phyloP scores from a whole-genome alignment of 37 sponge, comb jelly and placozoan species.

The Aplysina aerophoba region DNA sequence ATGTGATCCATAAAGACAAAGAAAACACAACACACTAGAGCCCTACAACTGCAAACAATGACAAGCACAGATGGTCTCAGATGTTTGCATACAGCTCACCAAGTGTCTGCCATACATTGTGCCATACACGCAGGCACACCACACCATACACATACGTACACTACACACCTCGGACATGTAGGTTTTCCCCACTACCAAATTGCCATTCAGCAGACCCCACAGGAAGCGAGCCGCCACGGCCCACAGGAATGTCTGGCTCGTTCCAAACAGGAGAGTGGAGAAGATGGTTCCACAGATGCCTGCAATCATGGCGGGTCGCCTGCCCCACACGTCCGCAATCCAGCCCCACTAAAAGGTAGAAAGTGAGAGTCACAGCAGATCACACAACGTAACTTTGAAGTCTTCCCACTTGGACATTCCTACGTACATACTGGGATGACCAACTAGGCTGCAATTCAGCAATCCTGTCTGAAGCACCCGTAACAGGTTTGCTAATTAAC shows the following conservation, averaged over 20 bases:
- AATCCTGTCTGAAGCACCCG: no score
- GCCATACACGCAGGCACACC: background rate
- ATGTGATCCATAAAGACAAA: no score
- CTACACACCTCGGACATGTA: slow-evolving; percentile 83
- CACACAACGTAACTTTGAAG: no score
- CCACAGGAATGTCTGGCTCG: slow-evolving; percentile 87
- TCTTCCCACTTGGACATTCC: no score
- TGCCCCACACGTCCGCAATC: slow-evolving; percentile 73
- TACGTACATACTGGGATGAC: no score
- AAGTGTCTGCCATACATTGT: no score
- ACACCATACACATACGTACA: background rate
- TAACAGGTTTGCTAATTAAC: no score
- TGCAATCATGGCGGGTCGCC: slow-evolving; percentile 72
- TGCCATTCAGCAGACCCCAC: slow-evolving; percentile 91
- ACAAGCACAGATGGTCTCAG: background rate
- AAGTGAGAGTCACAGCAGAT: background rate
- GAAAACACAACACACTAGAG: slow-evolving; percentile 13
- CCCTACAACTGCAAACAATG: background rate
- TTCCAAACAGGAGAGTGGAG: slow-evolving; percentile 70
- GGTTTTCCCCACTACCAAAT: slow-evolving; percentile 81
- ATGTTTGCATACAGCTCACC: no score
- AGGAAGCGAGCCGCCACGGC: slow-evolving; percentile 74
- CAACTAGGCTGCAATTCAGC: no score
- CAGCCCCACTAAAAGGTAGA: slow-evolving; percentile 68
- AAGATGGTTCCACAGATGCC: slow-evolving; percentile 63